Evolutionary conservation across 2,797 vertebrate species (phyloP).

Genomic region (Phrynocephalus vlangalii): DNA sequence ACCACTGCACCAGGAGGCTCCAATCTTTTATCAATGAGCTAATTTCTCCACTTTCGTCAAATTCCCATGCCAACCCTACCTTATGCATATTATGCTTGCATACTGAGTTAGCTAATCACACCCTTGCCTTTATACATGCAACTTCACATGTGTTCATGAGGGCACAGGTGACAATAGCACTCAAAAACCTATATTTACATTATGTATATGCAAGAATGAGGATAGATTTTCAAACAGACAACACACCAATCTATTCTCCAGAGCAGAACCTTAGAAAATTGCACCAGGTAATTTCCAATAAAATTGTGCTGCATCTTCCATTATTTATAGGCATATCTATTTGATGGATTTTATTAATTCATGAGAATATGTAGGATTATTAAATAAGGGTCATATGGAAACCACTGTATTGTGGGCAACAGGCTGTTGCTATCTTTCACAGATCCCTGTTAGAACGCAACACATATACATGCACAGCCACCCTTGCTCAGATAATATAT

Average conservation of each 20-base stretch:
- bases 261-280: conserved; percentile 63
- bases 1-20: not conserved
- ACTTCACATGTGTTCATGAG: not conserved
- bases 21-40: not conserved
- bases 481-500: not conserved
- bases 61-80: not conserved
- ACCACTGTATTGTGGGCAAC: conserved; percentile 58
- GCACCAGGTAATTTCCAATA: conserved; percentile 68
- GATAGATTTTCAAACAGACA: conserved; percentile 60
- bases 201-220: conserved; percentile 8
- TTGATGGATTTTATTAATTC: conserved; percentile 74
- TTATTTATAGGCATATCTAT: conserved; percentile 78
- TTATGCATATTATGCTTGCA: not conserved
- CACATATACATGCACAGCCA: not conserved
- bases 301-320: conserved; percentile 62
- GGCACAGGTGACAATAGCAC: conserved; percentile 10
- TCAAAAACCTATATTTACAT: conserved; percentile 47
- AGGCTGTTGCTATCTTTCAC: conserved; percentile 40
- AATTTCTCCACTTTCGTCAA: not conserved
- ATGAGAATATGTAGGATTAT: conserved; percentile 67
- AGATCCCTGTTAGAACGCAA: conserved; percentile 46
- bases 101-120: not conserved
- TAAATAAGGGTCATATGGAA: conserved; percentile 59
- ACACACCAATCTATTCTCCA: conserved; percentile 74
- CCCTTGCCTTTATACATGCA: not conserved